Conservation (phyloP, 2,797 vertebrate species). For the Catamblyrhynchus diadema region DNA sequence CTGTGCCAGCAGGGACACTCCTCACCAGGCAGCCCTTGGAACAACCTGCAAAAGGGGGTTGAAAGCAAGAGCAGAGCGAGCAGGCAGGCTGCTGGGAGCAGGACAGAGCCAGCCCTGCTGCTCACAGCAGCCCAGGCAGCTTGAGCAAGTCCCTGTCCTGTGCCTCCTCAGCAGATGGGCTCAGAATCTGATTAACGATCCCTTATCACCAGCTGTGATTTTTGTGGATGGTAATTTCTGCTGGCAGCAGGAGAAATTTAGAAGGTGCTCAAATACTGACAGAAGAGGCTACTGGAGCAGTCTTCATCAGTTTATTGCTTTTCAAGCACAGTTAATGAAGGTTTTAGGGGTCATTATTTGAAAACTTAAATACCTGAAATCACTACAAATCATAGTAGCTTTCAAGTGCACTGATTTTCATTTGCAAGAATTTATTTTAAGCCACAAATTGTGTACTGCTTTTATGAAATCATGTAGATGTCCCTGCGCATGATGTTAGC, state of each 20-base stretch:
- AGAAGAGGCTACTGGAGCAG: neutral
- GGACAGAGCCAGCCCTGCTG: neutral
- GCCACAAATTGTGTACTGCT: neutral
- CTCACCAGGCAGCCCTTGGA: rapidly evolving
- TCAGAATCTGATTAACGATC: neutral
- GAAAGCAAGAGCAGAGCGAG: neutral
- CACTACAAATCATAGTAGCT: conserved; percentile 11
- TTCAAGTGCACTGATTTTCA: conserved; percentile 26
- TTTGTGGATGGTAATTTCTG: neutral
- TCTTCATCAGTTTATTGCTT: conserved; percentile 24
- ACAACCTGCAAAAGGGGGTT: neutral
- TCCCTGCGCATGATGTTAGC: neutral
- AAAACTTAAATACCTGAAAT: conserved; percentile 47
- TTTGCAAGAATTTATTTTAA: conserved; percentile 45
- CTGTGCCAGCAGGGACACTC: neutral
- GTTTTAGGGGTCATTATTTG: conserved; percentile 31
- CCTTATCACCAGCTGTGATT: neutral
- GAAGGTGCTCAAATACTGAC: neutral
- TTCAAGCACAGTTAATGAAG: neutral
- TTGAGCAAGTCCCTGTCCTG: neutral
- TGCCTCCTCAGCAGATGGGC: neutral
- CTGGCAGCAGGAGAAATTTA: conserved; percentile 12
- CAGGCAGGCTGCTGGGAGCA: neutral
- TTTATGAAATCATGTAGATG: conserved; percentile 13
- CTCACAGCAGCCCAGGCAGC: neutral